Evolutionary conservation across 1,140 invertebrate genomes (phyloP).

Genomic region (Neodiprion fabricii): DNA sequence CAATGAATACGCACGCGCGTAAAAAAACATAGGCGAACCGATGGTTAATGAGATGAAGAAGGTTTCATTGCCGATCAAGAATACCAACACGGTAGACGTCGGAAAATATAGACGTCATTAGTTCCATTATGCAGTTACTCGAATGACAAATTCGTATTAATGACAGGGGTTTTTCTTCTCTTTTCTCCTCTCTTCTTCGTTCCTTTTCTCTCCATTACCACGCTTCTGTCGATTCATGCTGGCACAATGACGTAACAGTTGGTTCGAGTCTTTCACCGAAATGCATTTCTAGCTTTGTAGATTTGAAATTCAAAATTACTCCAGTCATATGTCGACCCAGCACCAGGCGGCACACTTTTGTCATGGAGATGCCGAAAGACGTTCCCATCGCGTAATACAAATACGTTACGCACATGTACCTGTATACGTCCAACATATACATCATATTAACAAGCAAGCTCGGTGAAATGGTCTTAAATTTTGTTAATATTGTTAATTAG

Average conservation of each 20-base stretch:
- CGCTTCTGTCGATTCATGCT: conserved; percentile 37
- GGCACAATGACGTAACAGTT: conserved; percentile 43
- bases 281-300: conserved; percentile 44
- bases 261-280: conserved; percentile 24
- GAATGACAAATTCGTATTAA: conserved; percentile 49
- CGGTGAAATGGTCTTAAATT: background rate
- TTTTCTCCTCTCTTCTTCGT: background rate
- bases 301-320: conserved; percentile 23
- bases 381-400: background rate
- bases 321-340: conserved; percentile 29
- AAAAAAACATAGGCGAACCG: background rate
- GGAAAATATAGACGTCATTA: conserved; percentile 44
- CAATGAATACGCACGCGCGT: background rate
- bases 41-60: background rate
- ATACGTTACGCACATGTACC: background rate
- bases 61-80: background rate
- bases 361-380: conserved; percentile 13
- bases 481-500: background rate
- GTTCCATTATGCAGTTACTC: conserved; percentile 27
- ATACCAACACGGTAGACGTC: conserved; percentile 10
- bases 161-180: conserved; percentile 37
- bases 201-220: background rate
- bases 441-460: background rate
- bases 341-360: conserved; percentile 6
- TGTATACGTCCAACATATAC: background rate